Evolutionary conservation across 2,888 invertebrate species (phyloP).

Genomic region (Ferdinandea cuprea): DNA sequence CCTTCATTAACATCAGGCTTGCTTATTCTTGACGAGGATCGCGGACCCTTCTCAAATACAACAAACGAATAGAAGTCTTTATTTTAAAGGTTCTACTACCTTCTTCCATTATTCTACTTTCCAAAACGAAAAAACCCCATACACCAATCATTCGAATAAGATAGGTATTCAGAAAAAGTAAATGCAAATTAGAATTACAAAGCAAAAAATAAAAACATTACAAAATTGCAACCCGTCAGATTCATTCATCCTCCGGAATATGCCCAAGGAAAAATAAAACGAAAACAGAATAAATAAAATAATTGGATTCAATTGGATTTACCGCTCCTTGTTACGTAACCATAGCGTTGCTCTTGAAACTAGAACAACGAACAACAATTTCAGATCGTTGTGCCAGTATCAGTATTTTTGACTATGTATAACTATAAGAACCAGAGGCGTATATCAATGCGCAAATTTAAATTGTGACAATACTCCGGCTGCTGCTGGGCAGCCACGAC

Average conservation of each 20-base stretch:
- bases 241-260: background rate
- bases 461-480: conserved; percentile 7
- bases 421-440: conserved; percentile 27
- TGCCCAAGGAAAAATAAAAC: background rate
- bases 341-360: conserved; percentile 4
- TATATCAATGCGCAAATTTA: conserved; percentile 48
- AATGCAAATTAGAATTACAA: conserved; percentile 10
- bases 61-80: background rate
- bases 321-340: conserved; percentile 15
- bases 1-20: too few species aligned
- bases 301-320: conserved; percentile 41
- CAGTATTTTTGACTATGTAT: conserved; percentile 37
- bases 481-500: background rate
- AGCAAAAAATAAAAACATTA: background rate
- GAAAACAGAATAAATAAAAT: conserved; percentile 41
- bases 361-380: conserved; percentile 12
- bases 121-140: too few species aligned
- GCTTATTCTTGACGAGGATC: background rate
- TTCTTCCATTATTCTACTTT: too few species aligned
- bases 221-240: background rate
- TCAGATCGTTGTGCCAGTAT: background rate
- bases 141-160: too few species aligned
- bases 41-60: background rate
- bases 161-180: background rate
- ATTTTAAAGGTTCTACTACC: background rate